Percentiles rank a stretch among this genome's conserved stretches.
Conservation (phyloP, 2,113 vertebrate genomes). For the Clinocottus analis region DNA sequence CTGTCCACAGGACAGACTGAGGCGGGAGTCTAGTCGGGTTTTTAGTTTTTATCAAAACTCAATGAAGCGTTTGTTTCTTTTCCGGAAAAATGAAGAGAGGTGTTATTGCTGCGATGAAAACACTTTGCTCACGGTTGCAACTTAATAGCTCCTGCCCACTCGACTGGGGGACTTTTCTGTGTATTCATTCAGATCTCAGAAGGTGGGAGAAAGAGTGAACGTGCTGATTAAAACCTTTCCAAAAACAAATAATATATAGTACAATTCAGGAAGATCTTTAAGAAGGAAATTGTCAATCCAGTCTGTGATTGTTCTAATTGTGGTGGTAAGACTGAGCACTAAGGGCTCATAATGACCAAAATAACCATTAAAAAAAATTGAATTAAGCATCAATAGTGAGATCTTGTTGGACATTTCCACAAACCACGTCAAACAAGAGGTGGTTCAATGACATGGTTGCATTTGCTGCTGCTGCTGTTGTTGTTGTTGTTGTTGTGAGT, state of each 20-base stretch:
- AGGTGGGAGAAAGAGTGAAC: slow-evolving; percentile 44
- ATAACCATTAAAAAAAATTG: not conserved
- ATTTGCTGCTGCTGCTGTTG: not conserved
- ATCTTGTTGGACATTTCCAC: not conserved
- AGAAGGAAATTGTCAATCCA: slow-evolving; percentile 12
- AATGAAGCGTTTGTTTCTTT: slow-evolving; percentile 56
- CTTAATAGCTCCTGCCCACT: slow-evolving; percentile 8
- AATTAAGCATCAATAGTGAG: not conserved
- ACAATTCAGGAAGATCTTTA: slow-evolving; percentile 15
- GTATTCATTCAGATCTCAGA: slow-evolving; percentile 26
- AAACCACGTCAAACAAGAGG: slow-evolving; percentile 24
- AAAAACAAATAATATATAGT: slow-evolving; percentile 29
- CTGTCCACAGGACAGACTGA: slow-evolving; percentile 59
- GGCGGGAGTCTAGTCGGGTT: slow-evolving; percentile 39
- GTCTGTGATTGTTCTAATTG: slow-evolving; percentile 40
- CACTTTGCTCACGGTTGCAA: not conserved
- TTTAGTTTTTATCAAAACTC: slow-evolving; percentile 7
- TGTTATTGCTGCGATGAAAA: slow-evolving; percentile 26
- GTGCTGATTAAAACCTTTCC: slow-evolving; percentile 53
- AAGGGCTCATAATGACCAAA: slow-evolving; percentile 16
- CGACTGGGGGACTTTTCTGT: slow-evolving; percentile 10
- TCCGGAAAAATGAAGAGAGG: slow-evolving; percentile 45
- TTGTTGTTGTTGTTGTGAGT: too few relatives aligned
- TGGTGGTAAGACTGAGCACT: slow-evolving; percentile 33
- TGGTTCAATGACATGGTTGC: not conserved